phyloP scores from a whole-genome alignment of 2,797 vertebrate species.

The Amazonetta brasiliensis region DNA sequence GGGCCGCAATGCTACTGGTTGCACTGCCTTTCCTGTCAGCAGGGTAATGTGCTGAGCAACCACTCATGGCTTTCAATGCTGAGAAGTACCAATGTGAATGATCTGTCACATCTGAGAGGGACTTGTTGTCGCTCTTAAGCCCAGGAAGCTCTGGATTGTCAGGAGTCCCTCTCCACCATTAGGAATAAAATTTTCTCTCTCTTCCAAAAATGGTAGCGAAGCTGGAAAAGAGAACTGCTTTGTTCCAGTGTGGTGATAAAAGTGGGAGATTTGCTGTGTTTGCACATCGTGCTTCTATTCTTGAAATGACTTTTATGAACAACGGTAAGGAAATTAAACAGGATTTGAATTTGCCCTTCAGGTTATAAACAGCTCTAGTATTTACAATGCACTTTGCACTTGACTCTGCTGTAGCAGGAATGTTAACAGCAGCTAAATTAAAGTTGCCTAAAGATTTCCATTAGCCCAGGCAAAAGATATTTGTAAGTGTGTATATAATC shows the following conservation, averaged over 20 bases:
- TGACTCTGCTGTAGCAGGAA: background rate
- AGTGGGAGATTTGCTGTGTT: background rate
- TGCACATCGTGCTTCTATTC: background rate
- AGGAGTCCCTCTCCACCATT: background rate
- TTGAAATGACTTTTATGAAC: background rate
- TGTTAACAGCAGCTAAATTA: conserved; percentile 24
- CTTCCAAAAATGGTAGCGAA: conserved; percentile 29
- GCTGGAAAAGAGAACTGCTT: background rate
- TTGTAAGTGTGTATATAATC: background rate
- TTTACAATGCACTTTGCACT: conserved; percentile 26
- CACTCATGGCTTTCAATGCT: background rate
- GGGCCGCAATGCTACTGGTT: background rate
- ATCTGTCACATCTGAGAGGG: background rate
- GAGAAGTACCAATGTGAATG: background rate
- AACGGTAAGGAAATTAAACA: conserved; percentile 24
- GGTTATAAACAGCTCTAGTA: conserved; percentile 45
- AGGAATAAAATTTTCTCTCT: background rate
- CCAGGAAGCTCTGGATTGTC: background rate
- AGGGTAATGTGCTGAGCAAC: background rate
- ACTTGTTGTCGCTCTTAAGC: background rate
- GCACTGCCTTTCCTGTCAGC: background rate
- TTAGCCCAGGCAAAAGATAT: background rate
- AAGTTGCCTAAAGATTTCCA: conserved; percentile 41
- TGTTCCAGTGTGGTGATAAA: conserved; percentile 24
- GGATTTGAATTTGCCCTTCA: conserved; percentile 43